These are phyloP conservation scores for Trichacis sp. DNA, from an alignment of 2,888 invertebrate genomes.

Conservation along the genomic window DNA sequence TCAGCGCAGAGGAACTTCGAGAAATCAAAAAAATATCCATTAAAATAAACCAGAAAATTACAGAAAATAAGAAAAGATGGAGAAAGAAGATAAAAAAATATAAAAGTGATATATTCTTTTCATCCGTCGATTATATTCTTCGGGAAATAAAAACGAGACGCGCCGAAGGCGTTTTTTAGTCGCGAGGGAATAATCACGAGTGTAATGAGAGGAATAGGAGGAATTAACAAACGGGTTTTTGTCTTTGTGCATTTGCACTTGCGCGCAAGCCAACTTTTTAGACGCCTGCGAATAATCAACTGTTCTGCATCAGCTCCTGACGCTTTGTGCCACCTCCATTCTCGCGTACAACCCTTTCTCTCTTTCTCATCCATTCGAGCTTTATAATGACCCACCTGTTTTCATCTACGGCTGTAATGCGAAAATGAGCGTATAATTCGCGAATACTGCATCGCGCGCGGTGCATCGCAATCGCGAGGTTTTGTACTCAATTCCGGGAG, in stretches of 20 bases:
- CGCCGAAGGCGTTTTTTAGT: neutral
- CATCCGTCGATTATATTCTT: no score
- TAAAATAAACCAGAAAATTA: no score
- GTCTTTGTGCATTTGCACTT: constrained; percentile 16
- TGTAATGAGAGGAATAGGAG: neutral
- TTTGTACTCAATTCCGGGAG: neutral
- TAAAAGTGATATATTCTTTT: no score
- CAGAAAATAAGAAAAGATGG: no score
- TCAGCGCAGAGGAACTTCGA: no score
- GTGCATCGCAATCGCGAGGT: constrained; percentile 5
- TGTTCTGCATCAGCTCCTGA: constrained; percentile 16
- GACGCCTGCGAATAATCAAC: constrained; percentile 31
- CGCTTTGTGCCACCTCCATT: neutral
- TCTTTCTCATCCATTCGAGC: constrained; percentile 32
- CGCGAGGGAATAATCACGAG: neutral
- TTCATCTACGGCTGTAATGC: constrained; percentile 34
- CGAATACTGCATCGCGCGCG: neutral
- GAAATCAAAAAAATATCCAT: no score
- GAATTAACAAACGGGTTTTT: constrained; percentile 1
- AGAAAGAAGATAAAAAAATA: no score
- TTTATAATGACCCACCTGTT: constrained; percentile 47
- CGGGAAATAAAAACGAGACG: no score
- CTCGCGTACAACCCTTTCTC: constrained; percentile 14
- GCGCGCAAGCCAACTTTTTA: constrained; percentile 32
- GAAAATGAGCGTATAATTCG: constrained; percentile 30